Evolutionary conservation across 2,113 vertebrate genomes (phyloP).

Genomic region (Peromyscus leucopus): DNA sequence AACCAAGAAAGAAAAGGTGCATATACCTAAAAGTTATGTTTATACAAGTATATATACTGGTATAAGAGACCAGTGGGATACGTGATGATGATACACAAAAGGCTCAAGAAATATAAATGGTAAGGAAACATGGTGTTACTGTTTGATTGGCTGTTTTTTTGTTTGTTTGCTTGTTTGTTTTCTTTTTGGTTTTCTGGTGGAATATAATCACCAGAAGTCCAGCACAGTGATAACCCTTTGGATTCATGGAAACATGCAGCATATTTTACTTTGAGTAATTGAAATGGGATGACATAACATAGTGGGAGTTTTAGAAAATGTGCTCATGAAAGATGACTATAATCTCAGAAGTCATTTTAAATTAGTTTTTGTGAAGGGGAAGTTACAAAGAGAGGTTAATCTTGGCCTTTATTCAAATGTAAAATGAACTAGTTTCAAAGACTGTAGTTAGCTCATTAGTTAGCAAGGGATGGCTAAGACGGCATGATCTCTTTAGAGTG

Average conservation of each 20-base stretch:
- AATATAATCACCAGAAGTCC: not conserved
- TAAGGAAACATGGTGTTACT: not conserved
- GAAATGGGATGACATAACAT: not conserved
- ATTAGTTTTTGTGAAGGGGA: not conserved
- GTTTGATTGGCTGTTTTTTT: not conserved
- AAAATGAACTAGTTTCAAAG: not conserved
- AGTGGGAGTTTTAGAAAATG: not conserved
- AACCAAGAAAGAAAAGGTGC: not conserved
- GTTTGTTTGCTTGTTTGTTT: not conserved
- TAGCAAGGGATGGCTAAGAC: not conserved
- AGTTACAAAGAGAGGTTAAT: slow-evolving; percentile 13
- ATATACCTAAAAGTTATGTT: not conserved
- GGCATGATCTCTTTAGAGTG: not conserved
- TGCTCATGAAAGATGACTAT: slow-evolving; percentile 26
- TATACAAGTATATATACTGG: too few species aligned
- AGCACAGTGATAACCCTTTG: not conserved
- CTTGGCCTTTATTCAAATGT: slow-evolving; percentile 38
- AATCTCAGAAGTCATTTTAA: slow-evolving; percentile 54
- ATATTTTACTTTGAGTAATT: not conserved
- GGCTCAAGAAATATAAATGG: not conserved
- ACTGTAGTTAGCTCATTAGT: slow-evolving; percentile 30
- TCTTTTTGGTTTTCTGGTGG: not conserved
- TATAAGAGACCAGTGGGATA: not conserved
- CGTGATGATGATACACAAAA: not conserved
- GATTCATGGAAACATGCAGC: not conserved